A percentile compares a stretch with the other conserved stretches of the same genome.
These are phyloP conservation scores for Saxicola maurus DNA, from an alignment of 2,797 vertebrate species.

Conservation along the genomic window DNA sequence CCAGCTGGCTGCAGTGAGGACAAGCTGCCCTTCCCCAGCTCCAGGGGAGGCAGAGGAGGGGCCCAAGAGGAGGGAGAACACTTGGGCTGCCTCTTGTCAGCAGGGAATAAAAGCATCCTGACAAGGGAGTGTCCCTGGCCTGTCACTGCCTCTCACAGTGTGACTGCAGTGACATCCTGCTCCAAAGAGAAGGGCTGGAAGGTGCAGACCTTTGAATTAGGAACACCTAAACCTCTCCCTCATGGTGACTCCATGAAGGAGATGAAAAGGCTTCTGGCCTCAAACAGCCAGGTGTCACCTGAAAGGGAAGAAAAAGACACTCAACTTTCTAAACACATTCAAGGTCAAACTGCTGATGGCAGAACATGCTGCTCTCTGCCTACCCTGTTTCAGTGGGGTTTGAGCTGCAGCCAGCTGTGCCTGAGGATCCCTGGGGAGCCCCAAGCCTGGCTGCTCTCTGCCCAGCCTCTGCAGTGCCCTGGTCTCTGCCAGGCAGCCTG, in stretches of 20 bases:
- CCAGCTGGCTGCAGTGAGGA: neutral
- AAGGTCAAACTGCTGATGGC: neutral
- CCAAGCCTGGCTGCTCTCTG: neutral
- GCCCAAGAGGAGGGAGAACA: neutral
- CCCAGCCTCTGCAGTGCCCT: neutral
- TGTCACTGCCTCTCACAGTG: neutral
- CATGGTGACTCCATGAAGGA: neutral
- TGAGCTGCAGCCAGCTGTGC: constrained; percentile 35
- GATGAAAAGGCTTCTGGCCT: neutral
- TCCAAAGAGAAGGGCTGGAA: neutral
- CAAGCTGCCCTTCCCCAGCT: neutral
- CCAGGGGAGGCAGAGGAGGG: neutral
- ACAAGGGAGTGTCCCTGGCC: neutral
- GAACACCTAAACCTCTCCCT: neutral
- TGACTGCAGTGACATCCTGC: neutral
- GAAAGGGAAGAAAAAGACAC: no score
- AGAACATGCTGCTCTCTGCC: neutral
- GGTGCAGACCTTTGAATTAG: neutral
- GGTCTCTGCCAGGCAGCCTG: neutral
- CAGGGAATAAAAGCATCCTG: neutral
- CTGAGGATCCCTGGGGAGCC: constrained; percentile 12
- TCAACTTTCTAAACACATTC: constrained; percentile 5
- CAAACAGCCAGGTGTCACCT: neutral
- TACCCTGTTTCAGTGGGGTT: neutral
- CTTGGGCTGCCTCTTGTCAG: neutral